Percentiles rank a stretch among this genome's conserved stretches.
phyloP scores from a whole-genome alignment of 2,113 vertebrate genomes.

The Spizaetus ornatus region DNA sequence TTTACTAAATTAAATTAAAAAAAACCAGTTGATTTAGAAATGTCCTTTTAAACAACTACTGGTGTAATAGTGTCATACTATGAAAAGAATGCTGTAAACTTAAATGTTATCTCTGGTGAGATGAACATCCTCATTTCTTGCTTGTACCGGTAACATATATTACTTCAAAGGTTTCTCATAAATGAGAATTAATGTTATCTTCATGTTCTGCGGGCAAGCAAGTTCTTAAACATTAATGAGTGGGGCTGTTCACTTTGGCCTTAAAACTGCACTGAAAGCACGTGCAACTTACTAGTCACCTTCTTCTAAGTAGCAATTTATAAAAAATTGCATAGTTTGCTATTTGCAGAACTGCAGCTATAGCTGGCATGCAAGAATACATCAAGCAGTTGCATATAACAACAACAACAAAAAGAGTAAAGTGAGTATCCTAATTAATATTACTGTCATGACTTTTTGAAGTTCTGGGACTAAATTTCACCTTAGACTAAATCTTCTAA shows the following conservation, averaged over 20 bases:
- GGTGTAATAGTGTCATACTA: not conserved
- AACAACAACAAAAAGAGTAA: not conserved
- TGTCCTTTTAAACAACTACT: not conserved
- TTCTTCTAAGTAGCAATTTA: not conserved
- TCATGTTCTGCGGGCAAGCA: not conserved
- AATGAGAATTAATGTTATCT: not conserved
- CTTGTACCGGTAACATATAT: not conserved
- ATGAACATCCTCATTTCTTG: not conserved
- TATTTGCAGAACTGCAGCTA: not conserved
- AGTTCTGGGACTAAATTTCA: not conserved
- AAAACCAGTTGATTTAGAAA: constrained; percentile 11
- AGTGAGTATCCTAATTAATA: not conserved
- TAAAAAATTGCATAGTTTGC: not conserved
- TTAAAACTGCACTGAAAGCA: not conserved
- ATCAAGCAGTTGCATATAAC: not conserved
- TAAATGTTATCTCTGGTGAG: not conserved
- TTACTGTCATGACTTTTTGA: not conserved
- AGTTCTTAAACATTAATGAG: not conserved
- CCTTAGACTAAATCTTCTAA: not conserved
- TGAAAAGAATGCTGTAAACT: not conserved
- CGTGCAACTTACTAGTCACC: not conserved
- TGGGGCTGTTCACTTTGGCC: not conserved
- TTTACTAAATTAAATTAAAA: not conserved
- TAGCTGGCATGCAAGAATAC: not conserved
- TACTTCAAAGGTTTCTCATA: not conserved